Evolutionary conservation across 2,113 vertebrate genomes (phyloP).

Genomic region (Chaetura pelagica): DNA sequence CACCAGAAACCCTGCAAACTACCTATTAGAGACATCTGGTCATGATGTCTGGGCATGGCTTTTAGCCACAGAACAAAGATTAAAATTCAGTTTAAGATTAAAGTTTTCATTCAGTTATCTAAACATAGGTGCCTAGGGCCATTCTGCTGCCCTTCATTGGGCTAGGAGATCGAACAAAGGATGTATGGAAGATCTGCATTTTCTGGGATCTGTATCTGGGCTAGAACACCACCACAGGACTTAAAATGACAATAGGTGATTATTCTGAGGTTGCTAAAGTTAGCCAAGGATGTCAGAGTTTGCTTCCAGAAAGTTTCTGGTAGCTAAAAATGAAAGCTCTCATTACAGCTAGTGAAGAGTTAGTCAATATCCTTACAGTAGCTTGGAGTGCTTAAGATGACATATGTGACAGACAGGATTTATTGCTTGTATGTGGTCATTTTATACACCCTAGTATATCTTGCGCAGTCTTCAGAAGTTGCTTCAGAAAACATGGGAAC

Average conservation of each 20-base stretch:
- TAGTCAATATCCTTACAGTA: neutral
- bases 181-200: neutral
- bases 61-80: neutral
- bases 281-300: neutral
- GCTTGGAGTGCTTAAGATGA: neutral
- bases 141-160: neutral
- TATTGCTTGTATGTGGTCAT: neutral
- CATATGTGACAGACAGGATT: neutral
- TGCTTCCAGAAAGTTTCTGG: neutral
- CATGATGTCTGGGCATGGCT: neutral
- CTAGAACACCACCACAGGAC: neutral
- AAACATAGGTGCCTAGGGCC: neutral
- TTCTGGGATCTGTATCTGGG: neutral
- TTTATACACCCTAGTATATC: neutral
- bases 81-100: neutral
- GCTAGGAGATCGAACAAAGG: neutral
- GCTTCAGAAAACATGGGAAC: neutral
- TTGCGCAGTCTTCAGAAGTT: neutral
- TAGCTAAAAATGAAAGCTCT: neutral
- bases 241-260: neutral
- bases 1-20: neutral
- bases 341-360: neutral
- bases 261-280: neutral
- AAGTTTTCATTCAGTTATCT: neutral
- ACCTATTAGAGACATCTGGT: neutral